Base-by-base conservation (phyloP, 2,797 vertebrate species). In the Muscicapa striata region DNA sequence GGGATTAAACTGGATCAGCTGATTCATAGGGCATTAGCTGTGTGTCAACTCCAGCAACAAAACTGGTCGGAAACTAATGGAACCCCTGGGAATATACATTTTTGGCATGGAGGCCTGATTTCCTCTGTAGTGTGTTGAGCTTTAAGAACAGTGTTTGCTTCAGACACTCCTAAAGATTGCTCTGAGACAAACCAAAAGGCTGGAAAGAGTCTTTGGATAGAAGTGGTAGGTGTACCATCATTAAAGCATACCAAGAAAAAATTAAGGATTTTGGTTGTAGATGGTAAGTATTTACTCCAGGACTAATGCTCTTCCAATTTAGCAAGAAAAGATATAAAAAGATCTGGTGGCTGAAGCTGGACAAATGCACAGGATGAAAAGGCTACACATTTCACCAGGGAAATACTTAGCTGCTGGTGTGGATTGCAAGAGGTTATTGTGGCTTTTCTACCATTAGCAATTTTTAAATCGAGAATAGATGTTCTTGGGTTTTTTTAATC, bases 401-500 rank as follows among this genome's bases (percentile, higher is more conserved):
- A 78, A 87, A 92, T 79, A 59, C 62, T 78, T 81, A 46, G 70
- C 45, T 79, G 13, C 48, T 78, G 62, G 90, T 36, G 1, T 74
- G 70, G 67, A 82, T 84, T 11, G 5, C 63, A 87, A 32, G 73
- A 79, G 57, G 55, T 76, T 92, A 57, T 70, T 96, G 90, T 87
- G 95, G 92, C 36, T 96, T 95, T 95, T 96, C 93, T 84, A 64
- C 55, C 12, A 52, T 87, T 49, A 76, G 74, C 84, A 93, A 93
- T 96, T 96, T 94, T 87, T 89, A 90, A 95, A 95, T 90, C 15
- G 3, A 94, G 88, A 93, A 92, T 95, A 96, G 92, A 92, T 95
- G 67, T 87, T 94, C 59, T 67, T 90, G 90, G 40, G 2, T 6
- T 91, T 93, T 94, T 93, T 84, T 55, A 95, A 93, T 82, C 61